Percentiles rank a stretch among this genome's conserved stretches.
These are phyloP conservation scores for Heliconius cydno DNA, from an alignment of 2,888 invertebrate species.

Conservation along the genomic window DNA sequence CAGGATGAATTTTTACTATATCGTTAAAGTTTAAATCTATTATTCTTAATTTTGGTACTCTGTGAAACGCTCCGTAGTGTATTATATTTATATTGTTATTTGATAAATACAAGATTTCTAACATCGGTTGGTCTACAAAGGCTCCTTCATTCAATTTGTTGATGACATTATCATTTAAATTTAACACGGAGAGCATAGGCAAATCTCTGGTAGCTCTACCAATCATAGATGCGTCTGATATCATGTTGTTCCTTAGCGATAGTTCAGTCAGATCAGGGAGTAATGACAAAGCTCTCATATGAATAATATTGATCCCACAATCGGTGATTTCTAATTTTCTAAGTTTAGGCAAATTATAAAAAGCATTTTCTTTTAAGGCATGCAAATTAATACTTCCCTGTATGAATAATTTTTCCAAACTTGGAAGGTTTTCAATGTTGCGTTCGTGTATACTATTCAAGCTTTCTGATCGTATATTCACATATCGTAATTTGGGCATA, in stretches of 20 bases:
- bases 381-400: constrained; percentile 87
- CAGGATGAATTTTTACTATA: constrained; percentile 90
- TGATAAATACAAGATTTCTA: constrained; percentile 87
- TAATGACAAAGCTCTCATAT: constrained; percentile 89
- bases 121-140: constrained; percentile 89
- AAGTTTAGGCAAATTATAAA: constrained; percentile 87
- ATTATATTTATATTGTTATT: constrained; percentile 90
- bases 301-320: constrained; percentile 90
- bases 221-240: constrained; percentile 91
- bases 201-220: constrained; percentile 90
- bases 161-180: constrained; percentile 88
- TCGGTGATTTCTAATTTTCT: constrained; percentile 89
- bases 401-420: constrained; percentile 89
- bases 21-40: constrained; percentile 91
- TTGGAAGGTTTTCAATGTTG: constrained; percentile 88
- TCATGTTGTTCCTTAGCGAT: constrained; percentile 87
- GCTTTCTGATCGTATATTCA: constrained; percentile 88
- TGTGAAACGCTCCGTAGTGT: constrained; percentile 91
- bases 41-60: constrained; percentile 88
- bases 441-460: constrained; percentile 86
- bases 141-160: constrained; percentile 89
- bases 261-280: constrained; percentile 88
- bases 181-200: constrained; percentile 87
- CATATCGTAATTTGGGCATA: constrained; percentile 87
- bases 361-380: constrained; percentile 88